Base-by-base conservation (phyloP, 1,140 invertebrate species). In the Drosophila truncata region DNA sequence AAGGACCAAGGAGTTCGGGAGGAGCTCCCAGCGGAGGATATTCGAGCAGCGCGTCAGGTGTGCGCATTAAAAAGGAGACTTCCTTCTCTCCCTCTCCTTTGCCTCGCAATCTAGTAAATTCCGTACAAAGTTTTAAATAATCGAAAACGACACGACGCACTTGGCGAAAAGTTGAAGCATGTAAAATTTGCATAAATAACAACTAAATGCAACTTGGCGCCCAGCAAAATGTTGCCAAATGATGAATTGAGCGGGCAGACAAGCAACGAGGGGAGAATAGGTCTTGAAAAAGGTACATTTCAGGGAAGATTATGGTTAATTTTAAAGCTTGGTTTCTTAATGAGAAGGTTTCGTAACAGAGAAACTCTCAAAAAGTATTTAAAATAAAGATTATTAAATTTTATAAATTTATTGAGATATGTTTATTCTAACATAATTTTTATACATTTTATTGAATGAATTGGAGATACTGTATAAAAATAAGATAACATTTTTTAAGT, bases 121-220 rank as follows among this genome's bases (percentile, higher is more conserved):
- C 72, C 64, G 54, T 57, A 66, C 59, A 88, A 90, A 90, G 85
- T 90, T 90, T 91, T 90, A 90, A 90, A 90, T 90, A 90, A 90
- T 90, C 87, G 85, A 91, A 86, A 90, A 91, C 85, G 86, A 85
- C 85, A 85, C 81, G 74, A 88, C 77, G 84, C 85, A 88, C 85
- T 88, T 88, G 86, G 74, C 71, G 64, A 83, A 80, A 90, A 90
- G 86, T 90, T 90, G 86, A 85, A 80, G 65, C 88, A 91, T 91
- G 90, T 73, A 59, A 82, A 91, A 91, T 91, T 91, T 91, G 90
- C 88, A 91, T 91, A 91, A 91, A 91, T 91, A 90, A 79, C 70
- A 91, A 76, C 74, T 91, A 85, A 91, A 91, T 91, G 84, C 84
- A 91, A 91, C 78, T 91, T 91, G 88, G 72, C 78, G 88, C 81